Evolutionary conservation across 1,140 invertebrate species (phyloP), one percentile per base, ranked within the genome.

Genomic region (Caenorhabditis tropicalis): DNA sequence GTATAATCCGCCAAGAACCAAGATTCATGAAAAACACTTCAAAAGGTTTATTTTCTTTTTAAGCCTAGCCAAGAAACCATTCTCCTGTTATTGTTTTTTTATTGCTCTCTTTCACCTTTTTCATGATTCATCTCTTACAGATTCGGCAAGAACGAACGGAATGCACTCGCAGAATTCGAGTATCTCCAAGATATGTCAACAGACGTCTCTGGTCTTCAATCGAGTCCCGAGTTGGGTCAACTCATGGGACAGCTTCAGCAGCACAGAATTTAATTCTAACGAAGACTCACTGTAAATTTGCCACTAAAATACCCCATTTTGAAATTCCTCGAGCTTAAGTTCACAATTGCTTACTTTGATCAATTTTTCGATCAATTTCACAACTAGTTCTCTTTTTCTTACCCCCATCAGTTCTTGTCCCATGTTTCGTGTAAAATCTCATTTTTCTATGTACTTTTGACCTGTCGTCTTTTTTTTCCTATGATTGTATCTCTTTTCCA

Each of bases 131-230:
- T n/a, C n/a, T 84, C 16, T 84, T 80, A 2, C 51, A 84, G 83
- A 80, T 79, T 56, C 51, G 83, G 70, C 19, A 79, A 60, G 24
- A 46, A 65, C 33, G 83, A 84, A 27, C 70, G 79, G 9, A n/a
- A 70, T 4, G 83, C 83, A 5, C 12, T 84, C 27, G 65, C 53
- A 16, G 74, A 79, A 48, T 80, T 84, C n/a, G 58, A 79, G 21
- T 84, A 65, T 58, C 74, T 84, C 6, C 27, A 80, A 9, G 83
- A 84, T 31, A 49, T 84, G 48, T 84, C 83, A 10, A 53, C 70
- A 1, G 83, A 84, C 33, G 83, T 65, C 9, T 49, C 58, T 24
- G 83, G 83, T 15, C 46, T 83, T 16, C 82, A 74, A n/a, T 43
- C 65, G n/a, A 74, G 65, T 43, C 65, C 65, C 7, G 65, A 74